Conservation (phyloP, 1,140 invertebrate species). For the Armadillidium nasatum region DNA sequence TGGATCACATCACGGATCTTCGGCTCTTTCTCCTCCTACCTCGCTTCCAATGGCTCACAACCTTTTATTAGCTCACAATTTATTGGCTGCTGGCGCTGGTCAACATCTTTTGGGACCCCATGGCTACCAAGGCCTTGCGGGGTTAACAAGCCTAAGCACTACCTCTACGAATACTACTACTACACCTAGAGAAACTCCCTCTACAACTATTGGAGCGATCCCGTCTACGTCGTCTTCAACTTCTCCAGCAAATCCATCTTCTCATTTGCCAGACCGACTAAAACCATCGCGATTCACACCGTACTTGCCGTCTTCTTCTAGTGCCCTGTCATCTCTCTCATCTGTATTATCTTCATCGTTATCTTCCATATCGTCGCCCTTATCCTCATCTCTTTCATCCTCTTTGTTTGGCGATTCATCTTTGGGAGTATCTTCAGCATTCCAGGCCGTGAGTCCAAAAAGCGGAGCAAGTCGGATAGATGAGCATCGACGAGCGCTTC, state of each 20-base stretch:
- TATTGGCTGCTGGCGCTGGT: slow-evolving; percentile 56
- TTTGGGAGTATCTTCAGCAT: slow-evolving; percentile 42
- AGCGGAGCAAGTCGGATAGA: slow-evolving; percentile 43
- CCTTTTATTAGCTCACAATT: slow-evolving; percentile 45
- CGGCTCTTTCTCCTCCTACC: slow-evolving; percentile 36
- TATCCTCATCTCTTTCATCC: slow-evolving; percentile 42
- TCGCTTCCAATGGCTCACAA: slow-evolving; percentile 42
- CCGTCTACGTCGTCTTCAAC: slow-evolving; percentile 42
- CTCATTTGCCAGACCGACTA: slow-evolving; percentile 39
- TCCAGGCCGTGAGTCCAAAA: slow-evolving; percentile 48
- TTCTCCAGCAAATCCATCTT: slow-evolving; percentile 41
- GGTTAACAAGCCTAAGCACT: slow-evolving; percentile 27
- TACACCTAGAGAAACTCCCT: background rate
- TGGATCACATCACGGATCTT: slow-evolving; percentile 28
- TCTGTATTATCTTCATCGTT: slow-evolving; percentile 49
- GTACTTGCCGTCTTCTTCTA: slow-evolving; percentile 51
- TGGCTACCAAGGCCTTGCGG: slow-evolving; percentile 45
- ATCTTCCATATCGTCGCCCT: slow-evolving; percentile 44
- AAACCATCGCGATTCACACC: slow-evolving; percentile 44
- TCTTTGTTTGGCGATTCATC: slow-evolving; percentile 41
- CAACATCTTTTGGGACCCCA: slow-evolving; percentile 46
- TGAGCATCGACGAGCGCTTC: slow-evolving; percentile 30
- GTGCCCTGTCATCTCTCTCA: slow-evolving; percentile 44
- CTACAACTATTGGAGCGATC: slow-evolving; percentile 44
- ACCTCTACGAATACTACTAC: background rate